These are phyloP conservation scores for Intellagama lesueurii DNA, from an alignment of 2,797 vertebrate genomes.

Conservation along the genomic window DNA sequence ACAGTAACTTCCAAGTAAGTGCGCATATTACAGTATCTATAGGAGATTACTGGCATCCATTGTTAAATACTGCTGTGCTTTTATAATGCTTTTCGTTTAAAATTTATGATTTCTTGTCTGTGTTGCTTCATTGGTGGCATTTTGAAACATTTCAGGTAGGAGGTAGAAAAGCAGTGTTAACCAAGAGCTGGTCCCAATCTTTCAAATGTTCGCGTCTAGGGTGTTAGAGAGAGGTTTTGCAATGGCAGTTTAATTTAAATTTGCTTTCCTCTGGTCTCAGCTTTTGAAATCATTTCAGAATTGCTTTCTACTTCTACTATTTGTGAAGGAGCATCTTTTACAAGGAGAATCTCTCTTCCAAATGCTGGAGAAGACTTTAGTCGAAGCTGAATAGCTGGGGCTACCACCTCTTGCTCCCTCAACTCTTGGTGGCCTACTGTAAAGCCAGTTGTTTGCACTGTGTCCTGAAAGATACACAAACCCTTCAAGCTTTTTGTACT, in stretches of 20 bases:
- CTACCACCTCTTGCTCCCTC: constrained; percentile 34
- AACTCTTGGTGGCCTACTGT: constrained; percentile 73
- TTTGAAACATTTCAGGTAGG: background rate
- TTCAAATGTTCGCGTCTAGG: background rate
- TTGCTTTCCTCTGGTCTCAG: background rate
- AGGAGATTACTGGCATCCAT: background rate
- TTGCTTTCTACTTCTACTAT: constrained; percentile 12
- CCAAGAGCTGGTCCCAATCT: too few species aligned
- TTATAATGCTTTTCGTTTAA: background rate
- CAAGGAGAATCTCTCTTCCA: background rate
- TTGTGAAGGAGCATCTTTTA: constrained; percentile 3
- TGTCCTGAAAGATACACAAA: constrained; percentile 90
- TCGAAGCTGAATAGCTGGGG: constrained; percentile 36
- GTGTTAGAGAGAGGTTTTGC: background rate
- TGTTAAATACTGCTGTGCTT: background rate
- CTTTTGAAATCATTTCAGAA: constrained; percentile 38
- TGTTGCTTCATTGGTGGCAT: background rate
- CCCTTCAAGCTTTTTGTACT: constrained; percentile 89
- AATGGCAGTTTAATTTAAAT: constrained; percentile 5
- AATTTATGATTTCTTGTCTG: background rate
- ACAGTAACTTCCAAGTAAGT: background rate
- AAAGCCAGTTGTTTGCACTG: constrained; percentile 86
- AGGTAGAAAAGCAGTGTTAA: background rate
- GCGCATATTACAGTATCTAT: background rate
- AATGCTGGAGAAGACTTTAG: background rate